Evolutionary conservation across 2,888 invertebrate species (phyloP).

Genomic region (Heliconius sara): DNA sequence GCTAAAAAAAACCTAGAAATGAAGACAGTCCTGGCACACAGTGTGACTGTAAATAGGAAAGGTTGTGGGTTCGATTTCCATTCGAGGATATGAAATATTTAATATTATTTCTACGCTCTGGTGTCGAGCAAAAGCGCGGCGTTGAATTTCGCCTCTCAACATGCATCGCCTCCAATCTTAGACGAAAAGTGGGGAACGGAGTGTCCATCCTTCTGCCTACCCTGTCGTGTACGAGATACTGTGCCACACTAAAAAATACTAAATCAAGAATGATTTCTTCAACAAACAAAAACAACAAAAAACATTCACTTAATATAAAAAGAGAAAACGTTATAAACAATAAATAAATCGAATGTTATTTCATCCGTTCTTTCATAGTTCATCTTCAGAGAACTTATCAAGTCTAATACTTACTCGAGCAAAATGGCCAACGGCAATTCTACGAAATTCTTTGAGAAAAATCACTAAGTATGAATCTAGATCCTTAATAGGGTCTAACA

Average conservation of each 20-base stretch:
- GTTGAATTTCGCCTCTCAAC: too few relatives aligned
- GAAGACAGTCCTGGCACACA: too few relatives aligned
- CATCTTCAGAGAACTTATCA: background rate
- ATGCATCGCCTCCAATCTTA: too few relatives aligned
- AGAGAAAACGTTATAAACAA: background rate
- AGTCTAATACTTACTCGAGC: background rate
- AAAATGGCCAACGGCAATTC: slow-evolving; percentile 11
- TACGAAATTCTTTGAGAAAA: background rate
- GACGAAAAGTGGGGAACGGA: too few relatives aligned
- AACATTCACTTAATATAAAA: background rate
- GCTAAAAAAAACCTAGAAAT: too few relatives aligned
- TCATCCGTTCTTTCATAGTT: background rate
- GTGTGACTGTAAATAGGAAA: too few relatives aligned
- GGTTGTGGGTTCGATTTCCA: too few relatives aligned
- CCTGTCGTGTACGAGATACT: too few relatives aligned
- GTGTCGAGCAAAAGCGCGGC: too few relatives aligned
- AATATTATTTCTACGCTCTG: too few relatives aligned
- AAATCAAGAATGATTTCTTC: background rate
- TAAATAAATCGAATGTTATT: background rate
- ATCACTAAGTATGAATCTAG: slow-evolving; percentile 1
- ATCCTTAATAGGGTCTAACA: slow-evolving; percentile 5
- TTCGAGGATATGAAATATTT: too few relatives aligned
- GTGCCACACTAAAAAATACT: background rate
- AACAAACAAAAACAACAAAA: background rate
- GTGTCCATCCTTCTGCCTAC: too few relatives aligned